Percentiles rank a stretch among this genome's conserved stretches.
These are phyloP conservation scores for Cariama cristata DNA, from an alignment of 2,113 vertebrate species.

Conservation along the genomic window DNA sequence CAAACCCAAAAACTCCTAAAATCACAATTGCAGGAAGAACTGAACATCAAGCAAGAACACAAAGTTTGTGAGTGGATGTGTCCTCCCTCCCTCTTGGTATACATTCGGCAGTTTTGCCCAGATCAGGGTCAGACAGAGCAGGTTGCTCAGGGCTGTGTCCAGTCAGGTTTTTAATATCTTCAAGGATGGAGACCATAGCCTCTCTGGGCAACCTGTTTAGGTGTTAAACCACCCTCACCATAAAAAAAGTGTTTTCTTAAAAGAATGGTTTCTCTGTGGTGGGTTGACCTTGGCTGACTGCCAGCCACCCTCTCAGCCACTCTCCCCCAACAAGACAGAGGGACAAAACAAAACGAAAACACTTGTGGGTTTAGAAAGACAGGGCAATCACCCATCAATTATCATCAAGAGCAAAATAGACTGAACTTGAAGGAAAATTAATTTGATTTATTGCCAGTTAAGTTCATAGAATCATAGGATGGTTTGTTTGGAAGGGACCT, in stretches of 20 bases:
- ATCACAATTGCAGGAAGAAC: background rate
- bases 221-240: background rate
- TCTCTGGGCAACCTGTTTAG: background rate
- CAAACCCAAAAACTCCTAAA: too few species aligned
- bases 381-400: background rate
- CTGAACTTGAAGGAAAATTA: background rate
- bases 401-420: background rate
- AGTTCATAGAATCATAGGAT: too few species aligned
- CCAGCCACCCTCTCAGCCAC: background rate
- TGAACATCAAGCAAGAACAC: background rate
- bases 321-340: background rate
- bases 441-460: background rate
- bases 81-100: background rate
- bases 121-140: background rate
- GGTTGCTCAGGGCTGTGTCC: background rate
- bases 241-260: background rate
- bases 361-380: background rate
- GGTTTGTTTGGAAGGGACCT: too few species aligned
- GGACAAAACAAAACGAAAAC: background rate
- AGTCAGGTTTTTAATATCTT: background rate
- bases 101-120: background rate
- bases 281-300: background rate
- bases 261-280: background rate
- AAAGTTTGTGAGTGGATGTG: background rate
- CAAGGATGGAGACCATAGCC: background rate